Evolutionary conservation across 2,113 vertebrate genomes (phyloP).

Genomic region (Petromus typicus): DNA sequence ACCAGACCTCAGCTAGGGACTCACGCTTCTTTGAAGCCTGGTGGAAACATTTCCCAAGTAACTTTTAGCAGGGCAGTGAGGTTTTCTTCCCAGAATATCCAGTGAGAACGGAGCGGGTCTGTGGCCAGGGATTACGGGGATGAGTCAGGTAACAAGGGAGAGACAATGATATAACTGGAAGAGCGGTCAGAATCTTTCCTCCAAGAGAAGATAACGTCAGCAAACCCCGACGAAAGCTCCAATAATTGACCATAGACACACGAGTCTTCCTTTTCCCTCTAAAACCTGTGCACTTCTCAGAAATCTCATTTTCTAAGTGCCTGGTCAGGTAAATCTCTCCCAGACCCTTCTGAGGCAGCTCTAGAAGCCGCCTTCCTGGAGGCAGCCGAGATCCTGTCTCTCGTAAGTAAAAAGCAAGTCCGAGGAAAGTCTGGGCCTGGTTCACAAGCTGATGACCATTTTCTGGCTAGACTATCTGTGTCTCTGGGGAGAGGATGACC

Average conservation of each 20-base stretch:
- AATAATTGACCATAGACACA: not conserved
- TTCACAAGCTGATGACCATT: not conserved
- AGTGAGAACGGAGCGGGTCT: not conserved
- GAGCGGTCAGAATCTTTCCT: not conserved
- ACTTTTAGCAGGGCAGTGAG: not conserved
- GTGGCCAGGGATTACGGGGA: too few species aligned
- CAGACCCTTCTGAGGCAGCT: not conserved
- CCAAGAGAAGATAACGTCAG: not conserved
- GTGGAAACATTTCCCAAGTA: not conserved
- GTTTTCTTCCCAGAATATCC: not conserved
- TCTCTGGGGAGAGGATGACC: not conserved
- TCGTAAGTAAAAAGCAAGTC: not conserved
- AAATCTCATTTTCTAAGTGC: not conserved
- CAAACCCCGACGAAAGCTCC: not conserved
- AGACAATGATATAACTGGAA: not conserved
- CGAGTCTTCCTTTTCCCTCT: not conserved
- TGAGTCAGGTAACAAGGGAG: not conserved
- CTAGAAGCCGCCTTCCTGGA: not conserved
- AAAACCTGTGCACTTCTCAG: not conserved
- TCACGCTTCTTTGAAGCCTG: not conserved
- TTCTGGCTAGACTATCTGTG: not conserved
- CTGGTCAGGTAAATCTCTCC: not conserved
- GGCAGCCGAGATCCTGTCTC: not conserved
- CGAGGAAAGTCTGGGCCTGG: not conserved
- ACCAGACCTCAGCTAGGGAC: not conserved